phyloP scores from a whole-genome alignment of 1,140 invertebrate genomes.

The Andrena cerasifolii region DNA sequence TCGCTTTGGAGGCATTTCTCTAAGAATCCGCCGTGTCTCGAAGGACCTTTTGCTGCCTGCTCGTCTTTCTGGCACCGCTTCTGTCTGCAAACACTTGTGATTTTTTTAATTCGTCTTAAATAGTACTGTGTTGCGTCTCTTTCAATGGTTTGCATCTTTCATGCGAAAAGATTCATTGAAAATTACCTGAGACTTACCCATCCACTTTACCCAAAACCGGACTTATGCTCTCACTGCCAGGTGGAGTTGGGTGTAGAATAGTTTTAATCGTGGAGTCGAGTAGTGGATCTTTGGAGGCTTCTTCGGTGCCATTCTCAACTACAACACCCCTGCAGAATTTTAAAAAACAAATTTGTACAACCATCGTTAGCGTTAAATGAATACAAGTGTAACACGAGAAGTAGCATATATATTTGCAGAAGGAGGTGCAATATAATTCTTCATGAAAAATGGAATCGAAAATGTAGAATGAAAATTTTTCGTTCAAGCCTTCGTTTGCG shows the following conservation, averaged over 20 bases:
- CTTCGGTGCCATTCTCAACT: not conserved
- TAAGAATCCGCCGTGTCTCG: not conserved
- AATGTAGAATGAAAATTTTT: too few relatives aligned
- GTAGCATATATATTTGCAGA: too few relatives aligned
- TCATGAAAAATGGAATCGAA: too few relatives aligned
- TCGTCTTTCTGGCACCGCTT: not conserved
- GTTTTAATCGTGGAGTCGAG: not conserved
- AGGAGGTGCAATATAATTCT: too few relatives aligned
- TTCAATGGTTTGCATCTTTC: not conserved
- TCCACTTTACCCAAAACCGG: constrained; percentile 29
- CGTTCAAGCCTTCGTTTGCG: too few relatives aligned
- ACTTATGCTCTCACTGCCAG: not conserved
- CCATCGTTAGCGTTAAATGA: too few relatives aligned
- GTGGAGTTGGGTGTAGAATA: not conserved
- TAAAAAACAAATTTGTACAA: not conserved
- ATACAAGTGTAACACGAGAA: too few relatives aligned
- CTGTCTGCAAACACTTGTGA: not conserved
- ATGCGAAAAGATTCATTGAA: not conserved
- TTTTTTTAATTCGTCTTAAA: too few relatives aligned
- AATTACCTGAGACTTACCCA: constrained; percentile 45
- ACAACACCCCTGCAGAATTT: not conserved
- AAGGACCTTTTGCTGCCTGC: not conserved
- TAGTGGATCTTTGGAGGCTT: not conserved
- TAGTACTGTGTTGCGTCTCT: not conserved
- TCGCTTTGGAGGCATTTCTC: not conserved